Base-by-base conservation (phyloP, 1,140 invertebrate species). In the Chlorops oryzae region DNA sequence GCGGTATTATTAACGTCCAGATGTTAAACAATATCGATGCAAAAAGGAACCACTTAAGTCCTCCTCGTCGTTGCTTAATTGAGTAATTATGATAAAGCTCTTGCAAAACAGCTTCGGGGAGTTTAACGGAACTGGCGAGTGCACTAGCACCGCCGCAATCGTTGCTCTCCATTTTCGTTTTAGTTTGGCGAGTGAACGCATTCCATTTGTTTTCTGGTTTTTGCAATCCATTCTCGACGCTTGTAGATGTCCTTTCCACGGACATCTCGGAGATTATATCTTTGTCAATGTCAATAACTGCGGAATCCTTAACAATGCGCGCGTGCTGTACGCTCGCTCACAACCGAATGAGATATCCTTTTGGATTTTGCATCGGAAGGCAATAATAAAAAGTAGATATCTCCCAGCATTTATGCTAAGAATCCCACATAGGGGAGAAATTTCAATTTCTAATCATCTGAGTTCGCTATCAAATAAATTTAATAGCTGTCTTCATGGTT, bases 51-150 rank as follows among this genome's bases (percentile, higher is more conserved):
- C 85, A 85, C 56, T 83, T 80, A n/a, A 90, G 72, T n/a, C 85
- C 86, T 23, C 81, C 78, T 41, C 86, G 81, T 50, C 85, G 80
- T 63, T 89, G 86, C 52, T 85, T 81, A 37, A 84, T 75, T 35
- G 82, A 85, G 63, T 89, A 90, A 32, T 81, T 81, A 52, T 82
- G 80, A 68, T 90, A 92, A 0, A 91, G 75, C 57, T 79, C 77
- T 64, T 90, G 87, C 39, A 88, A 75, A 32, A 80, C 77, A 17
- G 75, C 60, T 53, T 84, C 81, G 20, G 69, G 62, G 54, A 79
- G 74, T 37, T 63, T 58, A n/a, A 71, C 63, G 7, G 63, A 58
- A 32, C 61, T 58, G 12, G 61, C 61, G 18, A 57, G 57, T 58
- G 44, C 17, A 28, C 27, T 47, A 12, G 37, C 38, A 27, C 21